Percentiles rank a stretch among this genome's conserved stretches.
phyloP scores from a whole-genome alignment of 2,113 vertebrate species.

The Apus apus region DNA sequence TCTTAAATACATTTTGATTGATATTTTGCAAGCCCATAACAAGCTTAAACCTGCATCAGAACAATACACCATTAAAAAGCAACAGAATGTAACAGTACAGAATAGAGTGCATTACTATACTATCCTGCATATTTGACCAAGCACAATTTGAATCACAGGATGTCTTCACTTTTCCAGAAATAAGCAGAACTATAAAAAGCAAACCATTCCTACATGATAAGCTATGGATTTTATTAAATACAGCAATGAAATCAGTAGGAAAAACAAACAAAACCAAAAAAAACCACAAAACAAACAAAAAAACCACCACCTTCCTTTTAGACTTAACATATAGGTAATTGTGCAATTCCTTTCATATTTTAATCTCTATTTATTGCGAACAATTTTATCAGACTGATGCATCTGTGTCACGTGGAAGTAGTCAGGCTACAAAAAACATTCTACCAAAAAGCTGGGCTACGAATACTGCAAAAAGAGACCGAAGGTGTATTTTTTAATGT shows the following conservation, averaged over 20 bases:
- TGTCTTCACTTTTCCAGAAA: background rate
- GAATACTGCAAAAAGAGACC: background rate
- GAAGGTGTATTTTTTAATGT: background rate
- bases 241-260: background rate
- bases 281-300: no score
- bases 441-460: background rate
- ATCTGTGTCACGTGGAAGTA: background rate
- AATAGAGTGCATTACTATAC: background rate
- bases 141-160: background rate
- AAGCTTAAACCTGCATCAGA: background rate
- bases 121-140: background rate
- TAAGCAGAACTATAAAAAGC: background rate
- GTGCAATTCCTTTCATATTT: background rate
- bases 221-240: background rate
- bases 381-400: background rate
- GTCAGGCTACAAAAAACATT: background rate
- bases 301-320: background rate
- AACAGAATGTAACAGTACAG: background rate
- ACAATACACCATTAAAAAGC: background rate
- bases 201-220: background rate
- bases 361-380: background rate
- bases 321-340: background rate
- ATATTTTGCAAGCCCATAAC: background rate
- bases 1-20: background rate
- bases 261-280: background rate